Base-by-base conservation (phyloP, 2,113 vertebrate species). In the Hypocryptadius cinnamomeus region DNA sequence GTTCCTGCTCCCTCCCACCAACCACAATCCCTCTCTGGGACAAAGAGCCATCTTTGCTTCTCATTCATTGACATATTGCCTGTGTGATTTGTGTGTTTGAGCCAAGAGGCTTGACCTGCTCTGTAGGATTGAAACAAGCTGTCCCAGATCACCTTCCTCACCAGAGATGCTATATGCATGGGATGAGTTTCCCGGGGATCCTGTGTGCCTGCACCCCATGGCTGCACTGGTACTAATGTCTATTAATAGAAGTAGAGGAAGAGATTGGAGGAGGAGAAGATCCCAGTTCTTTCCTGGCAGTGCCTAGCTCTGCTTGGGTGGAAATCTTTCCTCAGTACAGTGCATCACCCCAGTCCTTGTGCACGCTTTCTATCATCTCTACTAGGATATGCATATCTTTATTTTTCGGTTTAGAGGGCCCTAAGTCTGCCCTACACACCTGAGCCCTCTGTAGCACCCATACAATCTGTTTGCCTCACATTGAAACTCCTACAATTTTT, bases 381-480 rank as follows among this genome's bases (percentile, higher is more conserved):
- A 57, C 10, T 7, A 54, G 19, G 11, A 37, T 37, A 48, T 21
- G 22, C 15, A 7, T 4, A 1, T 3, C 27, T 35, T 53, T 48
- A 30, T 23, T 53, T 80, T 59, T 76, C 33, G 25, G 65, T 72
- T 66, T n/a, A 51, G 44, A 60, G 54, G 79, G 15, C 68, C n/a
- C n/a, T 85, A 33, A 77, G 24, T 70, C 59, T 40, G 11, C 9
- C 19, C 42, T 27, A 31, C 1, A 2, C 6, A 72, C 17, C 39
- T 74, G 44, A 71, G 30, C 14, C 14, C 28, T 51, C 42, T 17
- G 30, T 64, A 39, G 11, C 60, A 57, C 24, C 20, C 1, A 0
- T 28, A 25, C 0, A 0, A 18, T 37, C 25, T 35, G 21, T 50
- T 59, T 87, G 40, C 56, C 42, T 61, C 6, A 4, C 0, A 1